Evolutionary conservation across 1,140 invertebrate genomes (phyloP), one percentile per base, ranked within the genome.

Genomic region (Phymastichus coffea): DNA sequence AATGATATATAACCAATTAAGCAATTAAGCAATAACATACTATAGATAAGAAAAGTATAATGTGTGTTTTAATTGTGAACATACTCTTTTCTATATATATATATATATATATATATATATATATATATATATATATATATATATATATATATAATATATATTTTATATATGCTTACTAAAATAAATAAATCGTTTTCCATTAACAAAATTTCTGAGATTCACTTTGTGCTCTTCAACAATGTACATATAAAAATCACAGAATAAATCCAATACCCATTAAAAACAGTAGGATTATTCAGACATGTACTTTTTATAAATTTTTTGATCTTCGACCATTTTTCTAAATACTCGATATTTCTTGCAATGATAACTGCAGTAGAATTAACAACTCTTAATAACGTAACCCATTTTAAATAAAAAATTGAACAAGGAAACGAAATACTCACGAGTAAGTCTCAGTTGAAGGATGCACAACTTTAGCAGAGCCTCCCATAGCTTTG

Each of bases 321-420:
- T 71, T 74, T 97, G 94, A 80, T 95, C 84, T 63, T 87, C 76
- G 15, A 91, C 75, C 87, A 97, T 92, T 80, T 86, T 86, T 23
- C 88, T 75, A 72, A 93, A 95, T 1, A 95, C 90, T 69, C 77
- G 75, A 74, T 92, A 95, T 72, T 96, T 95, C 66, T 84, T 87
- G 53, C 87, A 80, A 72, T 96, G 93, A 75, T 86, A 87, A 53
- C 85, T 87, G 65, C 41, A 84, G 79, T 15, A 48, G 57, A 57
- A 46, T 48, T 52, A 23, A 2, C 28, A 51, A 37, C 17, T 65
- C 23, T n/a, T 40, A 33, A n/a, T n/a, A 60, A 52, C 38, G 20
- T 56, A 35, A 23, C 28, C 22, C 0, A 43, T 19, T 25, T 41
- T 15, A 25, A 26, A 51, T 37, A 3, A 6, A 51, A 23, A 37